Evolutionary conservation across 2,797 vertebrate species (phyloP).

Genomic region (Nyctibius grandis): DNA sequence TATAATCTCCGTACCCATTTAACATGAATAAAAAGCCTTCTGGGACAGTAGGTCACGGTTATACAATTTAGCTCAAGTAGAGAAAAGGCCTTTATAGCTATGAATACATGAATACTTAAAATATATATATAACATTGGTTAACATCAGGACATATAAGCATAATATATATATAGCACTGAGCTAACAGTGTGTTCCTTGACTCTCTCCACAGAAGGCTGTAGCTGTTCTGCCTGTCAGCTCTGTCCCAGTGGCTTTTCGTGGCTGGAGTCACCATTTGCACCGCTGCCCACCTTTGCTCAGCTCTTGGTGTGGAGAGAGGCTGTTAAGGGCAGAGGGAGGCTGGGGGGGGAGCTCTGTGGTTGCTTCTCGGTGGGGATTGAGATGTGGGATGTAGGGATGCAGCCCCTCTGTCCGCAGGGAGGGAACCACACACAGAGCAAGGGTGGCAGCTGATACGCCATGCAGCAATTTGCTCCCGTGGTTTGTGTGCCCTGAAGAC

Average conservation of each 20-base stretch:
- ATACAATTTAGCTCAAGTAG: slow-evolving; percentile 52
- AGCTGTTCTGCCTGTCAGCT: neutral
- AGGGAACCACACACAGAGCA: neutral
- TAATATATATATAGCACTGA: slow-evolving; percentile 6
- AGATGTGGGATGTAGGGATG: neutral
- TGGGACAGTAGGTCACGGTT: slow-evolving; percentile 60
- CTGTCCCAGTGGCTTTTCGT: neutral
- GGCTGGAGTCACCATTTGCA: neutral
- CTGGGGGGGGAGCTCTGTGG: neutral
- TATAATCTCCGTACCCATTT: slow-evolving; percentile 48
- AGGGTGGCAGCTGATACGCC: neutral
- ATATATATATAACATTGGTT: slow-evolving; percentile 43
- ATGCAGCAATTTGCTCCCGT: fast-evolving
- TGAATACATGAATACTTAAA: slow-evolving; percentile 65
- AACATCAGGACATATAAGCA: slow-evolving; percentile 22
- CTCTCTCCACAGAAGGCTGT: neutral
- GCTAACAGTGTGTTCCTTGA: neutral
- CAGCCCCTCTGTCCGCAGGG: neutral
- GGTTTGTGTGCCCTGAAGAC: neutral
- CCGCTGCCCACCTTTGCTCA: neutral
- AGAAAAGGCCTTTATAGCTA: slow-evolving; percentile 56
- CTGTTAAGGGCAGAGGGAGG: neutral
- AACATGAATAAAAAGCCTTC: slow-evolving; percentile 55
- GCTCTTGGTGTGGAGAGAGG: neutral
- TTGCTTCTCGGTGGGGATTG: fast-evolving